A percentile compares a stretch with the other conserved stretches of the same genome.
Evolutionary conservation across 2,113 vertebrate genomes (phyloP).

Genomic region (Protobothrops mucrosquamatus): DNA sequence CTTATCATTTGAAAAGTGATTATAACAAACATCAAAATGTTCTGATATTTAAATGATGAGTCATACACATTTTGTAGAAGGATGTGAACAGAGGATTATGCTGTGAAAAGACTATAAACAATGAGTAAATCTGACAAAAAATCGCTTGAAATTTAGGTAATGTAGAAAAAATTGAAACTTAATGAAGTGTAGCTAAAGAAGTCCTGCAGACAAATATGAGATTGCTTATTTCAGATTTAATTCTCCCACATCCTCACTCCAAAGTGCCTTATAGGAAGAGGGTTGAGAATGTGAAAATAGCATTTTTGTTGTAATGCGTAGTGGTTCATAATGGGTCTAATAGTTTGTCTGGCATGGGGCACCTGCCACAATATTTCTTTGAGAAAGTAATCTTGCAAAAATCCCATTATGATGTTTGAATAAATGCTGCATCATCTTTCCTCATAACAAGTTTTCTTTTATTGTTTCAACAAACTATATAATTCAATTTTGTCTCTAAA

Average conservation of each 20-base stretch:
- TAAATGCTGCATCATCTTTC: not conserved
- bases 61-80: not conserved
- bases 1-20: slow-evolving; percentile 33
- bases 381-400: not conserved
- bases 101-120: not conserved
- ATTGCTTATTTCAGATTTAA: not conserved
- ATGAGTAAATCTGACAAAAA: not conserved
- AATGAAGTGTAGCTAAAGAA: not conserved
- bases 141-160: not conserved
- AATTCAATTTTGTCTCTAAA: not conserved
- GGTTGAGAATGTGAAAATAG: not conserved
- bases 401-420: not conserved
- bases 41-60: slow-evolving; percentile 24
- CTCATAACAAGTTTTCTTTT: not conserved
- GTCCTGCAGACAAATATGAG: not conserved
- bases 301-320: not conserved
- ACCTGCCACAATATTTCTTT: not conserved
- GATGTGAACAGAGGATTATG: not conserved
- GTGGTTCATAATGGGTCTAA: not conserved
- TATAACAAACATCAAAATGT: not conserved
- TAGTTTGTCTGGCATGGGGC: not conserved
- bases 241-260: not conserved
- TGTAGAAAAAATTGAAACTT: not conserved
- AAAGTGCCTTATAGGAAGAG: not conserved
- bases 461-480: not conserved